Conservation (phyloP, 2,888 invertebrate species). For the Isoperla grammatica region DNA sequence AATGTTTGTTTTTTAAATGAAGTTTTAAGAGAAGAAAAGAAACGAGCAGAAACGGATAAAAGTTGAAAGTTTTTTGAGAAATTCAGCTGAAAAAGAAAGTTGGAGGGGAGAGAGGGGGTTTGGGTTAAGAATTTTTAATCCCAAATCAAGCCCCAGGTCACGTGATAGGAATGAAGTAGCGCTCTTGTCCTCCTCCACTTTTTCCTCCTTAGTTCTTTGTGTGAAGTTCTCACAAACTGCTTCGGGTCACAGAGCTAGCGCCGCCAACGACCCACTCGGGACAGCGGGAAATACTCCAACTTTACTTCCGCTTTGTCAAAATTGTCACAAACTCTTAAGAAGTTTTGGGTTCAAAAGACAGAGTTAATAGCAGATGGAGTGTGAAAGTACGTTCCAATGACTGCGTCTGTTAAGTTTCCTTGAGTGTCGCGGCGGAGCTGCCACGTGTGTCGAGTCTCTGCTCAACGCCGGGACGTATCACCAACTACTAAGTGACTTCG, state of each 20-base stretch:
- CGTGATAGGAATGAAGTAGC: slow-evolving; percentile 23
- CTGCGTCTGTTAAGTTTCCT: neutral
- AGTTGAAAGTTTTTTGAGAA: slow-evolving; percentile 20
- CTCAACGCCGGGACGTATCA: too few species aligned
- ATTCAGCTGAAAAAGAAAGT: slow-evolving; percentile 14
- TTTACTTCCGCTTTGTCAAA: slow-evolving; percentile 21
- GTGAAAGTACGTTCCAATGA: slow-evolving; percentile 2
- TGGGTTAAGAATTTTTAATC: slow-evolving; percentile 23
- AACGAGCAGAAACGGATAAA: slow-evolving; percentile 16
- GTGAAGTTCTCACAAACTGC: slow-evolving; percentile 24
- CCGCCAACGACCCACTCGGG: slow-evolving; percentile 20
- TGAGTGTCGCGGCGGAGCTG: too few species aligned
- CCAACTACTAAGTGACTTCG: too few species aligned
- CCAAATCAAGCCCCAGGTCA: slow-evolving; percentile 25
- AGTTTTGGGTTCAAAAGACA: slow-evolving; percentile 11
- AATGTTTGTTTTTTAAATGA: slow-evolving; percentile 18
- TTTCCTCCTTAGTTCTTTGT: slow-evolving; percentile 15
- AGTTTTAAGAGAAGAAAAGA: slow-evolving; percentile 12
- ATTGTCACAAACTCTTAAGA: slow-evolving; percentile 16
- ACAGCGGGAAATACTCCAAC: slow-evolving; percentile 22
- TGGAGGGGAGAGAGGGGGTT: slow-evolving; percentile 7
- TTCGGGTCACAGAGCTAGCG: slow-evolving; percentile 20
- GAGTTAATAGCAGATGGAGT: slow-evolving; percentile 7
- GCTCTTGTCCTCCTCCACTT: slow-evolving; percentile 9
- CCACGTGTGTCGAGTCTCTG: too few species aligned